phyloP scores from a whole-genome alignment of 1,140 invertebrate species.

The Rhagoletis zephyria region DNA sequence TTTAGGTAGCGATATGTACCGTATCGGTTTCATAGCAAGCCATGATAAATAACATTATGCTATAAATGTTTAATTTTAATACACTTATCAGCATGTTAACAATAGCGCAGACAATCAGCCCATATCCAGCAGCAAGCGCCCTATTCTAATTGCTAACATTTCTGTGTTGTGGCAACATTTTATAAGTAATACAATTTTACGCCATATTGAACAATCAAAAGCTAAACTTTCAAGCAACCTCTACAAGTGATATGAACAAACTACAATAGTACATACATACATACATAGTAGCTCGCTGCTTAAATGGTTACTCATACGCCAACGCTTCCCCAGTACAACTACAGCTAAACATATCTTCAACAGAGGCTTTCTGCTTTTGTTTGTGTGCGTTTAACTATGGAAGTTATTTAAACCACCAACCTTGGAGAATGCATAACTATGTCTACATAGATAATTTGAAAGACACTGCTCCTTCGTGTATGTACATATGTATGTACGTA shows the following conservation, averaged over 20 bases:
- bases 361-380: not conserved
- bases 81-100: no score
- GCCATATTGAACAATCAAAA: constrained; percentile 14
- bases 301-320: not conserved
- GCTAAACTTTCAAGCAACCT: not conserved
- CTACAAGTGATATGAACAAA: not conserved
- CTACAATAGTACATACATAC: no score
- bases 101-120: no score
- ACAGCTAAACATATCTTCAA: not conserved
- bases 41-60: no score
- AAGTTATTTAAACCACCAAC: constrained; percentile 14
- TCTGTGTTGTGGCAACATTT: not conserved
- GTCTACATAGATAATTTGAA: no score
- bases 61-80: no score
- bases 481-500: not conserved
- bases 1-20: no score
- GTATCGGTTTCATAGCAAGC: no score
- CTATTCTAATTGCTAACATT: no score
- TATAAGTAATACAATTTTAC: not conserved
- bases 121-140: no score
- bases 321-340: not conserved
- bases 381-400: not conserved
- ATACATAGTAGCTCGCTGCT: not conserved
- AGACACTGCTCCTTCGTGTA: not conserved
- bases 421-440: not conserved